Base-by-base conservation (phyloP, 1,140 invertebrate genomes). In the Zaprionus tsacasi region DNA sequence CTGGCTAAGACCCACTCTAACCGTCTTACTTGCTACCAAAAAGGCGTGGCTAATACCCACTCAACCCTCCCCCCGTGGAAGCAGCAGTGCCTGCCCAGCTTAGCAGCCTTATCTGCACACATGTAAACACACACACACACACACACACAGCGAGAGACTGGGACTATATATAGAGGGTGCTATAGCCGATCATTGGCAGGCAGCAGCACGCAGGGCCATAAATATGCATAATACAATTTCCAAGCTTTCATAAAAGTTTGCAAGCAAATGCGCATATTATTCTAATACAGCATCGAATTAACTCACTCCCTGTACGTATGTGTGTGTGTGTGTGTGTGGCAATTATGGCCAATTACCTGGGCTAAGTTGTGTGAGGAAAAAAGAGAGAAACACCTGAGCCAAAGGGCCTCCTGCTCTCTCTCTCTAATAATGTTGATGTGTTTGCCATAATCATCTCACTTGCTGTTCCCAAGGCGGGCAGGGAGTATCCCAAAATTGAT, bases 201-300 rank as follows among this genome's bases (percentile, higher is more conserved):
- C 69, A 63, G 61, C 61, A 40, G 68, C 58, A 67, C 40, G 57
- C 61, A 60, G 43, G 71, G 63, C 78, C 78, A 88, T 89, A 89
- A 88, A 88, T 89, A 83, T 87, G 80, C 83, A 80, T 82, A 88
- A 87, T 89, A 65, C 75, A 85, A 79, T 85, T 87, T 89, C 60
- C 52, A 81, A 81, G 63, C 67, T 76, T 76, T 76, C 72, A 81
- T 80, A 81, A 90, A 89, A 89, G 81, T 89, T 89, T 81, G 86
- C 85, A 88, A 88, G 85, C 85, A 88, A 88, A 88, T 88, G 81
- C 60, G 69, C 67, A 89, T 66, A 89, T 89, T 89, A 89, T 88
- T 90, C 85, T 81, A 89, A 88, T 89, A 85, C 78, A 89, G 71
- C 48, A 65, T 43, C 83, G 72, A 80, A 81, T 89, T 89, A 89